These are phyloP conservation scores for Stomorhina lunata DNA, from an alignment of 2,888 invertebrate genomes.

Conservation along the genomic window DNA sequence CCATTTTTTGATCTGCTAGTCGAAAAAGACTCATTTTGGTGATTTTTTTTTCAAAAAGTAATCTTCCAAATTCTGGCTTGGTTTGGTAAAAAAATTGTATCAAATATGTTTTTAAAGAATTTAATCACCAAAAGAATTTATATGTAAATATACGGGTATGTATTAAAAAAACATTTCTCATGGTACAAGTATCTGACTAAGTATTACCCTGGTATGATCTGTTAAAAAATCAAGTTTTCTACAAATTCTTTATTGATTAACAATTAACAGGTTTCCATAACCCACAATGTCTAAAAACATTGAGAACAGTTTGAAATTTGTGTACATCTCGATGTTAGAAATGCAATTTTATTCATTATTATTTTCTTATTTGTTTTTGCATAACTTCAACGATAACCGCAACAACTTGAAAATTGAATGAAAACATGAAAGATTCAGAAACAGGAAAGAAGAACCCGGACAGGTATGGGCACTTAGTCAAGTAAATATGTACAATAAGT, in stretches of 20 bases:
- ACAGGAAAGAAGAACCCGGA: slow-evolving; percentile 27
- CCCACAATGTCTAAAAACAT: background rate
- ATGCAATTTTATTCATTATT: background rate
- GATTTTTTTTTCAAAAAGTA: too few relatives aligned
- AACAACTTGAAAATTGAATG: slow-evolving; percentile 15
- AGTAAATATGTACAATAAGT: background rate
- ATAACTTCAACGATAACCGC: slow-evolving; percentile 8
- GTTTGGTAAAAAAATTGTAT: too few relatives aligned
- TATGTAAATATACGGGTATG: too few relatives aligned
- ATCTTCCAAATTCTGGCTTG: too few relatives aligned
- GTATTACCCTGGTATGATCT: too few relatives aligned
- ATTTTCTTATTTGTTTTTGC: background rate
- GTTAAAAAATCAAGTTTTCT: background rate
- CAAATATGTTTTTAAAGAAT: too few relatives aligned
- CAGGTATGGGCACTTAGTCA: background rate
- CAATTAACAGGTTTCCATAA: background rate
- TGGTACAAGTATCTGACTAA: too few relatives aligned
- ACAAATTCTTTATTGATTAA: background rate
- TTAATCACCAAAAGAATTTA: too few relatives aligned
- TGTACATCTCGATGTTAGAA: background rate
- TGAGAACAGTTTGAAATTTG: background rate
- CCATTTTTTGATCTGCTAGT: too few relatives aligned
- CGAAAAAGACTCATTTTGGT: too few relatives aligned
- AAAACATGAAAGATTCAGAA: slow-evolving; percentile 37
- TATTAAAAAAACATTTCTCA: too few relatives aligned